Conservation (phyloP, 1,140 invertebrate genomes). For the Diachasmimorpha longicaudata region DNA sequence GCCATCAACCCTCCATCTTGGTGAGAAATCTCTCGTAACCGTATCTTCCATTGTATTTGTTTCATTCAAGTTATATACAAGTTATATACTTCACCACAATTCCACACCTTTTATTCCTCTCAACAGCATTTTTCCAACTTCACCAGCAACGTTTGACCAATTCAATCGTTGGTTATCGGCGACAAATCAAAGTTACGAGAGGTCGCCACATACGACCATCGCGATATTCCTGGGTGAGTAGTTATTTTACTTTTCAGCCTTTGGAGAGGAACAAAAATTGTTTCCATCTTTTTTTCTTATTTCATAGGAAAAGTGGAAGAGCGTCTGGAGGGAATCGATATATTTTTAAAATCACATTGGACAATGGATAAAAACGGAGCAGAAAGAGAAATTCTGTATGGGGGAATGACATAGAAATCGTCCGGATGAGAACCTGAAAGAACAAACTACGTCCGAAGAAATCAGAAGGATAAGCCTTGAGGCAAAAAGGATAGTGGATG, state of each 20-base stretch:
- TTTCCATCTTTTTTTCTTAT: not conserved
- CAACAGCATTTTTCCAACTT: constrained; percentile 15
- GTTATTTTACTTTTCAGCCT: not conserved
- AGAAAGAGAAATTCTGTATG: not conserved
- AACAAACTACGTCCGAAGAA: constrained; percentile 1
- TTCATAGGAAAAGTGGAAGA: not conserved
- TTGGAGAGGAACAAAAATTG: constrained; percentile 21
- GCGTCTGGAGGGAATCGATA: not conserved
- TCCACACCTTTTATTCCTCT: not conserved
- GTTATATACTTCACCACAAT: not conserved
- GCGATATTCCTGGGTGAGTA: constrained; percentile 25
- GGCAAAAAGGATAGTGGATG: not conserved
- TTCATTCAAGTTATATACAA: not conserved
- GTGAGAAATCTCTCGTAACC: constrained; percentile 12
- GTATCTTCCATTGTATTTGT: constrained; percentile 4
- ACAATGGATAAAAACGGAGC: not conserved
- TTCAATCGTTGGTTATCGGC: constrained; percentile 25
- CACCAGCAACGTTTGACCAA: not conserved
- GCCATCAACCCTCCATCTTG: constrained; percentile 5
- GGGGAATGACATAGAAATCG: not conserved
- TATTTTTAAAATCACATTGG: not conserved
- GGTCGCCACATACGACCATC: constrained; percentile 26
- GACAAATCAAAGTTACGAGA: constrained; percentile 33
- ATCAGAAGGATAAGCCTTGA: not conserved
- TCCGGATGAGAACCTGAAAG: not conserved